Conservation (phyloP, 2,797 vertebrate genomes). For the Hydrolagus colliei region DNA sequence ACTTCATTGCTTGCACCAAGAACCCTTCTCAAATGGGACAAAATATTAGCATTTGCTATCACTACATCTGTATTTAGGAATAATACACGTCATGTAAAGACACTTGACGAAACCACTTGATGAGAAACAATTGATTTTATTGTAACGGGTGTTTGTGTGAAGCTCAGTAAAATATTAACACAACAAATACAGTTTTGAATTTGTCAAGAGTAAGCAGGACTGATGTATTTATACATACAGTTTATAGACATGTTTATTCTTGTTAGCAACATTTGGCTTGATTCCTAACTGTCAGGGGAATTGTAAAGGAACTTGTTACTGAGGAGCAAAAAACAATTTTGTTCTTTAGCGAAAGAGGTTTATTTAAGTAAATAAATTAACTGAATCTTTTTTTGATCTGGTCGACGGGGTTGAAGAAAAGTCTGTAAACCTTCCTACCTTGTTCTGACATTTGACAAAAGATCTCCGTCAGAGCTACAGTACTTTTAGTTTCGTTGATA, state of each 20-base stretch:
- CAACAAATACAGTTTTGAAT: background rate
- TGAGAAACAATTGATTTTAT: too few relatives aligned
- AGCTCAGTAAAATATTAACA: background rate
- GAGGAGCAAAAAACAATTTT: background rate
- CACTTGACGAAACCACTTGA: too few relatives aligned
- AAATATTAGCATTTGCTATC: too few relatives aligned
- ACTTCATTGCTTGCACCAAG: too few relatives aligned
- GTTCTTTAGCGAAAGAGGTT: background rate
- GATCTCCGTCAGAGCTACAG: background rate
- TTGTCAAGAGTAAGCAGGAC: background rate
- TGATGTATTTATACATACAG: background rate
- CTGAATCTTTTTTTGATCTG: too few relatives aligned
- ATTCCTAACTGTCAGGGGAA: background rate
- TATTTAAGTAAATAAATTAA: too few relatives aligned
- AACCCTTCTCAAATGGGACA: too few relatives aligned
- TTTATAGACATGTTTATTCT: slow-evolving; percentile 14
- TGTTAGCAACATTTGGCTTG: background rate
- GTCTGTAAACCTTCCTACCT: too few relatives aligned
- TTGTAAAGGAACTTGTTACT: background rate
- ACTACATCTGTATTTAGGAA: too few relatives aligned
- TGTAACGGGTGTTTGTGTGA: background rate
- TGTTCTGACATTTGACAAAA: background rate
- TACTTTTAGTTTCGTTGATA: slow-evolving; percentile 22
- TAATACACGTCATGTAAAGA: too few relatives aligned
- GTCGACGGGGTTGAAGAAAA: too few relatives aligned